Evolutionary conservation across 2,113 vertebrate species (phyloP).

Genomic region (Perca flavescens): DNA sequence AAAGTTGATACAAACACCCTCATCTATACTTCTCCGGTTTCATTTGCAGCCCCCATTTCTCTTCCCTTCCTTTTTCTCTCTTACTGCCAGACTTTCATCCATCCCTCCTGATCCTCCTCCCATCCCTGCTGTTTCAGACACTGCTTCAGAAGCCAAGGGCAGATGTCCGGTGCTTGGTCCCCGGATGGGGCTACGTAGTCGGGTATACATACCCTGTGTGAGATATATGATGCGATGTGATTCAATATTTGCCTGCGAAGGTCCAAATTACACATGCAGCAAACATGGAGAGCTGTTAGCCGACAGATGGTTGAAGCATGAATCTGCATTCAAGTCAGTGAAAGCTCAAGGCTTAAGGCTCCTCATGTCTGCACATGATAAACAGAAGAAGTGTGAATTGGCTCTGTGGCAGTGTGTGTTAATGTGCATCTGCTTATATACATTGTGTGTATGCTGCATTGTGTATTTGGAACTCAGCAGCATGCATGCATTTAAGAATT

Average conservation of each 20-base stretch:
- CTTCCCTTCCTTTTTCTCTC: background rate
- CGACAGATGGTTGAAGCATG: slow-evolving; percentile 70
- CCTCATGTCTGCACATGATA: slow-evolving; percentile 45
- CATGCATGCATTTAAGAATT: slow-evolving; percentile 18
- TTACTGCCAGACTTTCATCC: slow-evolving; percentile 14
- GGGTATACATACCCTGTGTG: slow-evolving; percentile 34
- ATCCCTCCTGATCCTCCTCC: slow-evolving; percentile 35
- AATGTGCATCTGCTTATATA: slow-evolving; percentile 24
- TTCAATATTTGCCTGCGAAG: slow-evolving; percentile 43
- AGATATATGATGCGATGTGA: slow-evolving; percentile 42
- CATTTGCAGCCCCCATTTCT: slow-evolving; percentile 14
- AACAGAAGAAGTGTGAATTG: slow-evolving; percentile 46
- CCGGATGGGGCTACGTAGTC: slow-evolving; percentile 27
- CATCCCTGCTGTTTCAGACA: slow-evolving; percentile 47
- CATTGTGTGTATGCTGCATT: background rate
- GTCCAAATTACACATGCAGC: slow-evolving; percentile 58
- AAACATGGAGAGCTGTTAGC: slow-evolving; percentile 57
- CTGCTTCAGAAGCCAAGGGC: slow-evolving; percentile 32
- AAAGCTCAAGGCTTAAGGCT: slow-evolving; percentile 46
- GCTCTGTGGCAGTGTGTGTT: background rate
- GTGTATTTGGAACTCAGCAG: slow-evolving; percentile 4
- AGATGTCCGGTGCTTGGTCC: slow-evolving; percentile 38
- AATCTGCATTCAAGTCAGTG: slow-evolving; percentile 69
- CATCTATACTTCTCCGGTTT: slow-evolving; percentile 10
- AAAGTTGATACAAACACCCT: slow-evolving; percentile 6